Conservation (phyloP, 2,113 vertebrate genomes). For the Fregetta grallaria region DNA sequence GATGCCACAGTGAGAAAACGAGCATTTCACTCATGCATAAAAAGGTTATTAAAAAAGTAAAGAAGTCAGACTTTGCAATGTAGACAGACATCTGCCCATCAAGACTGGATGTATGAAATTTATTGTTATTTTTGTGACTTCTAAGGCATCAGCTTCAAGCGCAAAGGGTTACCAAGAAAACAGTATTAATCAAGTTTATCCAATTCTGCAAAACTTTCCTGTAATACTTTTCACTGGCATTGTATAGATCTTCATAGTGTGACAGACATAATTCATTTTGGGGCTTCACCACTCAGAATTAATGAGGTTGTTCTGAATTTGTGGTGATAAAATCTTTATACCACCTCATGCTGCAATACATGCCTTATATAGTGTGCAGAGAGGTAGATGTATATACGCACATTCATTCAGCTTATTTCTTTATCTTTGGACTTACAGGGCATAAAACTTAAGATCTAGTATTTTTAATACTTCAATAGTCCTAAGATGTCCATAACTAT, state of each 20-base stretch:
- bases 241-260: neutral
- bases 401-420: neutral
- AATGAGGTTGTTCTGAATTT: neutral
- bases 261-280: neutral
- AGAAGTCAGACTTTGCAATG: neutral
- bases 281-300: neutral
- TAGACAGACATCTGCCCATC: neutral
- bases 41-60: neutral
- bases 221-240: neutral
- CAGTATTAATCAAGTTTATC: neutral
- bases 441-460: neutral
- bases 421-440: neutral
- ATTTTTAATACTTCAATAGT: constrained; percentile 23
- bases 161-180: neutral
- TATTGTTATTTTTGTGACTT: neutral
- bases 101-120: neutral
- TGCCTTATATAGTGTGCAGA: neutral
- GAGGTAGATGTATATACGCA: neutral
- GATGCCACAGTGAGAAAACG: neutral
- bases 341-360: neutral
- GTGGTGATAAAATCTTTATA: neutral
- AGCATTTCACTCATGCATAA: neutral
- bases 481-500: constrained; percentile 50
- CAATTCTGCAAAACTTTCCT: neutral
- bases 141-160: neutral